Evolutionary conservation across 2,797 vertebrate species (phyloP).

Genomic region (Pteronotus mesoamericanus): DNA sequence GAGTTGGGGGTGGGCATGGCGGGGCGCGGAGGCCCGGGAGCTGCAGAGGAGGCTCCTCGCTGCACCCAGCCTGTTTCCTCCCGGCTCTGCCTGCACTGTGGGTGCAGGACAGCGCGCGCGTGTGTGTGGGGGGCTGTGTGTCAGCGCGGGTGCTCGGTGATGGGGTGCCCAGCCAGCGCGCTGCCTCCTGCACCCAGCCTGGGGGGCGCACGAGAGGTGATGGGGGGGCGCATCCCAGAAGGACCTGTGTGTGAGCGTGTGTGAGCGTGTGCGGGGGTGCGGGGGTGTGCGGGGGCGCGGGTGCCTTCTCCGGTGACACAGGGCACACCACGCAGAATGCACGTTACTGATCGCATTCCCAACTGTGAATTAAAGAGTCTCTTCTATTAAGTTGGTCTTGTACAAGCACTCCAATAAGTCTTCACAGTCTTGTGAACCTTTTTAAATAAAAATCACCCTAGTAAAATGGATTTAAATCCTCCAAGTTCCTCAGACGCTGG

Average conservation of each 20-base stretch:
- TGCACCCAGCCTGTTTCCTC: neutral
- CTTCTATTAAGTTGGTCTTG: neutral
- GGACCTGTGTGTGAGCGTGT: neutral
- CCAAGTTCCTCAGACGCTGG: neutral
- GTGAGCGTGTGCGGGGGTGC: no score
- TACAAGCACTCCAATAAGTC: neutral
- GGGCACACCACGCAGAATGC: neutral
- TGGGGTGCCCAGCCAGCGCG: no score
- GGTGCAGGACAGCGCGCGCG: no score
- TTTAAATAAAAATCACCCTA: neutral
- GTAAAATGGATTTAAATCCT: neutral
- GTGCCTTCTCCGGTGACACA: neutral
- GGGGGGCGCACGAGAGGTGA: neutral
- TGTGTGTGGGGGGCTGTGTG: neutral
- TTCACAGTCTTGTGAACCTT: neutral
- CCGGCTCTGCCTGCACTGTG: neutral
- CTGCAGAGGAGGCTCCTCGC: neutral
- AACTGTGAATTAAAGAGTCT: neutral
- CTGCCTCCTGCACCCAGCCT: no score
- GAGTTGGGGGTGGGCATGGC: neutral
- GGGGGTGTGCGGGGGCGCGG: no score
- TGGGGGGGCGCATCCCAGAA: neutral
- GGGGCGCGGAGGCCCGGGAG: neutral
- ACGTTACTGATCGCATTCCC: neutral
- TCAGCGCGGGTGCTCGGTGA: no score